Evolutionary conservation across 92 coral and sea anemone species (phyloP).

Genomic region (Metridium senile): DNA sequence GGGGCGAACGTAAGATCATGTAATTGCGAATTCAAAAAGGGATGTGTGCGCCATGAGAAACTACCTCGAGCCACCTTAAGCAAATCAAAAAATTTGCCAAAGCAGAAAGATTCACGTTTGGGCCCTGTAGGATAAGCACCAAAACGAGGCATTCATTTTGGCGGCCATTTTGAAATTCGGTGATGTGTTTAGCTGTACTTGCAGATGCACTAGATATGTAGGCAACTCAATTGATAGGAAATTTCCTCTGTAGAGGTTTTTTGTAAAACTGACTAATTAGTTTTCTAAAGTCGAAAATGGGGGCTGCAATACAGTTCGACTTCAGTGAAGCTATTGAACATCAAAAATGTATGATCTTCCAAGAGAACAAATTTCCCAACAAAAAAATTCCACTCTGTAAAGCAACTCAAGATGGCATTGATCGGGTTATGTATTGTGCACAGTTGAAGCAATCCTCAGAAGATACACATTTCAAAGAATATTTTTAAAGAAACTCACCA

Average conservation of each 20-base stretch:
- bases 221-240: not conserved
- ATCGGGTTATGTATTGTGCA: constrained; percentile 57
- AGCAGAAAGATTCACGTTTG: not conserved
- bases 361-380: constrained; percentile 56
- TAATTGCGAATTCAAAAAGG: no score
- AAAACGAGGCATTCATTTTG: not conserved
- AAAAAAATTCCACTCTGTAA: constrained; percentile 61
- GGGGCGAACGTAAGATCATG: no score
- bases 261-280: not conserved
- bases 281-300: not conserved
- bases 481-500: not conserved
- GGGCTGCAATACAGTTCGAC: constrained; percentile 9
- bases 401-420: constrained; percentile 47
- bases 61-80: no score
- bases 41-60: no score
- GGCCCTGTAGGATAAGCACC: not conserved
- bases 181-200: not conserved
- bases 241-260: not conserved
- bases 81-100: no score
- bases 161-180: not conserved
- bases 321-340: constrained; percentile 16
- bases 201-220: not conserved
- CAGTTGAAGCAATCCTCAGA: constrained; percentile 45
- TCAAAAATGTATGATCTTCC: constrained; percentile 48
- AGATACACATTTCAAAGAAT: constrained; percentile 26